A percentile compares a stretch with the other conserved stretches of the same genome.
Evolutionary conservation across 2,113 vertebrate species (phyloP).

Genomic region (Eonycteris spelaea): DNA sequence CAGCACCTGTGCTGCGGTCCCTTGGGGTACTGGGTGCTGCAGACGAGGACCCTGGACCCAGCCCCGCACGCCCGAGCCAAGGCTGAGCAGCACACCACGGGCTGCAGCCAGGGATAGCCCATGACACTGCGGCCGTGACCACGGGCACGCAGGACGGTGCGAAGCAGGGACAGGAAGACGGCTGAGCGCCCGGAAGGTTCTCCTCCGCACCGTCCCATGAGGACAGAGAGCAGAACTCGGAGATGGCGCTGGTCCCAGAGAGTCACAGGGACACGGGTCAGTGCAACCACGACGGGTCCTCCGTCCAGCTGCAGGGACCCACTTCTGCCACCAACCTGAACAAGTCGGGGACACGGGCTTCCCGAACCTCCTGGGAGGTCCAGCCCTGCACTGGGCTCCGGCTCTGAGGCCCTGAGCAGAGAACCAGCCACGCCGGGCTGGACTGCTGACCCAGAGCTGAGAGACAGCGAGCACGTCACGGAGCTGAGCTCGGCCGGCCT

Average conservation of each 20-base stretch:
- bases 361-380: not conserved
- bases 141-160: rapidly evolving
- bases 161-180: rapidly evolving
- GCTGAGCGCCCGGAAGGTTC: too few relatives aligned
- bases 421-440: not conserved
- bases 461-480: too few relatives aligned
- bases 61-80: too few relatives aligned
- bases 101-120: not conserved
- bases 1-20: too few relatives aligned
- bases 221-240: too few relatives aligned
- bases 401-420: not conserved
- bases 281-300: not conserved
- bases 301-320: not conserved
- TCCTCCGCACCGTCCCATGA: too few relatives aligned
- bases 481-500: too few relatives aligned
- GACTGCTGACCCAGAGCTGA: not conserved
- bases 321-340: not conserved
- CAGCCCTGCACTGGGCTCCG: not conserved
- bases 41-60: too few relatives aligned
- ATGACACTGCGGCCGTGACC: not conserved
- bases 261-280: not conserved
- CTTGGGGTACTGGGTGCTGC: too few relatives aligned
- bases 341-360: not conserved
- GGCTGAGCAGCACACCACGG: not conserved
- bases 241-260: not conserved